Base-by-base conservation (phyloP, 2,113 vertebrate species). In the Grallaria varia region DNA sequence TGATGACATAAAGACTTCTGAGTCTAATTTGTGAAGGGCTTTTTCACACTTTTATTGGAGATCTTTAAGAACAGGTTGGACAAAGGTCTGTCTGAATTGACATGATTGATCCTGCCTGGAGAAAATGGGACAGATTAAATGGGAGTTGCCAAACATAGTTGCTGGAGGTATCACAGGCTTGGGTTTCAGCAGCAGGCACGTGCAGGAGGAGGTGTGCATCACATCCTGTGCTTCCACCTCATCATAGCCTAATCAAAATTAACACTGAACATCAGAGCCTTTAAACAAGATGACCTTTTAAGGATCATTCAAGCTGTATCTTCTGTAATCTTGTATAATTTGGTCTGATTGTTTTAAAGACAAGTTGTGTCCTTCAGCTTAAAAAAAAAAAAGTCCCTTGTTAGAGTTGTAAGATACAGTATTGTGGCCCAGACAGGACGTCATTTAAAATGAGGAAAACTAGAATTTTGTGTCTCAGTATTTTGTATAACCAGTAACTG, bases 81-180 rank as follows among this genome's bases (percentile, higher is more conserved):
- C 68, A 55, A 59, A 95, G 17, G 3, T 39, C 11, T 75, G 23
- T 50, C 49, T 90, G 76, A 59, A 90, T 63, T 91, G 27, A 71
- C 24, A 14, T 18, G 25, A 40, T 14, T 90, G 60, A 52, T 78
- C 7, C 42, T 60, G 56, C 68, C 52, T 67, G 83, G 60, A 72
- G 64, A 84, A 84, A 62, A 84, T 71, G 50, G 63, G 52, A 44
- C 16, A 63, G 72, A 88, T 95, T 92, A 92, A 53, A 80, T 84
- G 92, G 90, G 92, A 94, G 90, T 95, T 93, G 45, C 86, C 86
- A 81, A 25, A 18, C 83, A 44, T 91, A 83, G 50, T 55, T 89
- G 67, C 10, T 27, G 77, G 7, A 78, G 56, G 84, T 55, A 25
- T 84, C 42, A 39, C 60, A 63, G 77, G 84, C 37, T 20, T 78